These are phyloP conservation scores for Dendrolimus kikuchii DNA, from an alignment of 1,140 invertebrate genomes.

Conservation along the genomic window DNA sequence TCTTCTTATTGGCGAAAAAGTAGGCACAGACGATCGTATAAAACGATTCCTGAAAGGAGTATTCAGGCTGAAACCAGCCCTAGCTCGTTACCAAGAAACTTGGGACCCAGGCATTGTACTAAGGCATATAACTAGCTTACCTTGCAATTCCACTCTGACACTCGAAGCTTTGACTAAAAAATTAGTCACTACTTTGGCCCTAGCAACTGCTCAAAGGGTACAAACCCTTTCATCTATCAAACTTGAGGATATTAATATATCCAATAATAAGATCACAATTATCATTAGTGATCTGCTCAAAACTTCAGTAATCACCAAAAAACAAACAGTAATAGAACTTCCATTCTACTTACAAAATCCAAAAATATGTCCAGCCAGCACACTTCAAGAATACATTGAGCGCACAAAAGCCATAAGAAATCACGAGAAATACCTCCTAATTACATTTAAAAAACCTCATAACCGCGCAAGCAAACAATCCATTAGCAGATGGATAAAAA, in stretches of 20 bases:
- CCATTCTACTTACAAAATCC: too few relatives aligned
- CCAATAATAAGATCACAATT: too few relatives aligned
- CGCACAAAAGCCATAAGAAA: too few relatives aligned
- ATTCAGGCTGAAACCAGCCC: conserved; percentile 13
- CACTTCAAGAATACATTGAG: too few relatives aligned
- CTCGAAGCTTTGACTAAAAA: conserved; percentile 3
- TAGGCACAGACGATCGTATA: conserved; percentile 12
- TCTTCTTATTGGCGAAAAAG: neutral
- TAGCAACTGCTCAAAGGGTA: conserved; percentile 8
- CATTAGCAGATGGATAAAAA: too few relatives aligned
- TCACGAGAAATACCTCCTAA: too few relatives aligned
- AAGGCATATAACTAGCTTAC: neutral
- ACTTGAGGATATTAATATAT: conserved; percentile 9
- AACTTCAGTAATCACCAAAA: too few relatives aligned
- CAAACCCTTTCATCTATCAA: conserved; percentile 10
- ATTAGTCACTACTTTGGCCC: conserved; percentile 3
- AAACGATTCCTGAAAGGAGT: conserved; percentile 19
- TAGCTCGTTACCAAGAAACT: conserved; percentile 15
- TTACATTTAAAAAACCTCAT: too few relatives aligned
- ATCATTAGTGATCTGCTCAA: too few relatives aligned
- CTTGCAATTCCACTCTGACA: neutral
- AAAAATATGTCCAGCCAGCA: too few relatives aligned
- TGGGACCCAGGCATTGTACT: conserved; percentile 15
- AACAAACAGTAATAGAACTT: too few relatives aligned
- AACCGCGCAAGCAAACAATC: too few relatives aligned